These are phyloP conservation scores for Echiichthys vipera DNA, from an alignment of 2,797 vertebrate genomes.

Conservation along the genomic window DNA sequence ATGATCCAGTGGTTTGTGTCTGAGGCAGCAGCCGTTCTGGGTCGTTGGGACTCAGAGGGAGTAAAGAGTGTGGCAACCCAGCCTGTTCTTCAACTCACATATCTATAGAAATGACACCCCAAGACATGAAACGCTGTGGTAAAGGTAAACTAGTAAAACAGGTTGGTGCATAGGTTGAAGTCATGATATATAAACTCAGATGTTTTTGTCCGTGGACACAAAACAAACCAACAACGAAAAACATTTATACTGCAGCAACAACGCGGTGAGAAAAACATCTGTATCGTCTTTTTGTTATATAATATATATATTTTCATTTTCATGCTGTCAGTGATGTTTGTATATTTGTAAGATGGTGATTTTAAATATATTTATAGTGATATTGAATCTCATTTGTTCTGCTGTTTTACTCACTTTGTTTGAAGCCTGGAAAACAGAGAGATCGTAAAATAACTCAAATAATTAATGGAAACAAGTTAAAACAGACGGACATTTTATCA, in stretches of 20 bases:
- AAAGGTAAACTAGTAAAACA: constrained; percentile 1
- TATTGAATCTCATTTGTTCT: neutral
- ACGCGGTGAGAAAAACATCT: neutral
- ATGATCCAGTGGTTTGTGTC: no score
- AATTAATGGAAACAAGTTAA: neutral
- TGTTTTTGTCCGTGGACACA: neutral
- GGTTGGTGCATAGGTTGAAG: neutral
- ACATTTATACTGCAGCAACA: neutral
- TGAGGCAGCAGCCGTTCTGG: no score
- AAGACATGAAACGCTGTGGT: no score
- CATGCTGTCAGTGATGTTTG: neutral
- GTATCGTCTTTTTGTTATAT: neutral
- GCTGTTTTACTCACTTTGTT: neutral
- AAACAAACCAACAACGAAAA: neutral
- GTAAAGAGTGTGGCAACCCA: no score
- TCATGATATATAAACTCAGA: neutral
- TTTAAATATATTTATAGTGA: no score
- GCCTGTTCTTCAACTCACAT: no score
- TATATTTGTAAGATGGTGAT: no score
- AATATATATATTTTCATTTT: neutral
- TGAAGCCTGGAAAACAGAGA: neutral
- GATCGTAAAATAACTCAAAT: neutral
- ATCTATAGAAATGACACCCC: no score
- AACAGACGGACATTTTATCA: no score
- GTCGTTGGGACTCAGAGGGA: no score